A percentile compares a stretch with the other conserved stretches of the same genome.
These are phyloP conservation scores for Serilophus lunatus DNA, from an alignment of 2,113 vertebrate genomes.

Conservation along the genomic window DNA sequence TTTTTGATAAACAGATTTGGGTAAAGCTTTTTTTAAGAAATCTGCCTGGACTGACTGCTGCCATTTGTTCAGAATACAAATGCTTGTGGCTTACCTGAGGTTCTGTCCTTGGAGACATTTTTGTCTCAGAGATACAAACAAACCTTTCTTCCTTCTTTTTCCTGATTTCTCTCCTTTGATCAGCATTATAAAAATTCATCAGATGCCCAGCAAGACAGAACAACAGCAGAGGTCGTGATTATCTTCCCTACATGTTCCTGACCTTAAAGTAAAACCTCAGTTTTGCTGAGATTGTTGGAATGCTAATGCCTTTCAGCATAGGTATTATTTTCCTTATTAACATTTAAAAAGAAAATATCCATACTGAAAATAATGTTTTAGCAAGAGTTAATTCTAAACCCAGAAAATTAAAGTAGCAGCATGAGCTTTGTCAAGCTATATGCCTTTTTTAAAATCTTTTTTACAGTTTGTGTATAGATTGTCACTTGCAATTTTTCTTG, in stretches of 20 bases:
- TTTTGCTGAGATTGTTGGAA: background rate
- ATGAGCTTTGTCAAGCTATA: background rate
- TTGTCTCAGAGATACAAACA: background rate
- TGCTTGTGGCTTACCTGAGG: background rate
- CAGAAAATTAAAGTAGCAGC: background rate
- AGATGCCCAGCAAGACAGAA: background rate
- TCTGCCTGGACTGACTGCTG: background rate
- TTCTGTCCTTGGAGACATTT: background rate
- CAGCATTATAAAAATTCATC: constrained; percentile 3
- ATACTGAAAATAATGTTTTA: background rate
- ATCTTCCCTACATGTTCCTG: background rate
- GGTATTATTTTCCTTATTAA: background rate
- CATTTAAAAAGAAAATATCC: background rate
- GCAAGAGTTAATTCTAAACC: background rate
- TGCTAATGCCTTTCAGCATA: background rate
- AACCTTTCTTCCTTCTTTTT: background rate
- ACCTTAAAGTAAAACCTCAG: background rate
- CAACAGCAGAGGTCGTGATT: background rate
- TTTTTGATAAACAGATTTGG: background rate
- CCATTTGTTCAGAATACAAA: background rate
- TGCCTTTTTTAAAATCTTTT: background rate
- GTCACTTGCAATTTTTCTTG: background rate
- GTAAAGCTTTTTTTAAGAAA: background rate
- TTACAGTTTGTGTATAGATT: background rate
- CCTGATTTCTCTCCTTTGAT: background rate